Base-by-base conservation (phyloP, 2,113 vertebrate species). In the Camelus dromedarius region DNA sequence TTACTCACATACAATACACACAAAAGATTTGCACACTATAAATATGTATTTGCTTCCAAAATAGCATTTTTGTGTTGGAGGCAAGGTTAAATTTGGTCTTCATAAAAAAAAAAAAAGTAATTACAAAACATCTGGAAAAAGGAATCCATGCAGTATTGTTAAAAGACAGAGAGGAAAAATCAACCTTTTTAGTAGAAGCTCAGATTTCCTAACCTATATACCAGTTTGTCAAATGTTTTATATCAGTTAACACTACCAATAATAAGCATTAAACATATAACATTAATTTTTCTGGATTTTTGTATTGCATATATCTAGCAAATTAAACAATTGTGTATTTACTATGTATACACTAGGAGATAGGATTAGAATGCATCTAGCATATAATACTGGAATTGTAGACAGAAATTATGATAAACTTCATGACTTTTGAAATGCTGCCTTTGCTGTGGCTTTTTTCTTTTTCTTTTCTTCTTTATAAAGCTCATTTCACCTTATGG, bases 21-120 rank as follows among this genome's bases (percentile, higher is more conserved):
- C n/a, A 84, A 30, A 91, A 73, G 69, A 93, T 88, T 91, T 93
- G 28, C 11, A 52, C 5, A 83, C 9, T 77, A 50, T 77, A 81
- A 86, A 89, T 54, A 91, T 24, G 30, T 58, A 75, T 79, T 91
- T 79, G 22, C 70, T 88, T 83, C 6, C 19, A 82, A 89, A 95
- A 86, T 66, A 50, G 13, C n/a, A 81, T 46, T 77, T 64, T 77
- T 83, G 62, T 83, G 5, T 66, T 93, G 4, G 24, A 93, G 46
- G 35, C 11, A 91, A 87, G 52, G 35, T 58, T 77, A 84, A 24
- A 70, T 84, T 52, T 82, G 20, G 22, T 66, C 9, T 64, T 58
- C 32, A 83, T 35, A 6, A n/a, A 38, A 93, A 86, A 54, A 15
- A 70, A 82, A 86, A 72, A 50, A 77, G n/a, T n/a, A 48, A 67